Conservation (phyloP, 2,888 invertebrate genomes). For the Zonitis immaculata region DNA sequence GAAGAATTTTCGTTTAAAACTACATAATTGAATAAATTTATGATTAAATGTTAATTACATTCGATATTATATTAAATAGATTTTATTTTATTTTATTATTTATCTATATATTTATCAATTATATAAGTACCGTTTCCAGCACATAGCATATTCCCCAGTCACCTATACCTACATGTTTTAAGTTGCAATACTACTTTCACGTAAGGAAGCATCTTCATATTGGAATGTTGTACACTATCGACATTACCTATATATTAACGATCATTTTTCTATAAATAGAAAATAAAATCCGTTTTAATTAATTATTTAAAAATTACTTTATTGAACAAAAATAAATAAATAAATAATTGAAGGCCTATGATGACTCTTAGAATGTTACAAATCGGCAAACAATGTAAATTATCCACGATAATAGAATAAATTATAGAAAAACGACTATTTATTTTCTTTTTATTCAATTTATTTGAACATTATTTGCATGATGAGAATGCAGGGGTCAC, state of each 20-base stretch:
- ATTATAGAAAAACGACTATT: not conserved
- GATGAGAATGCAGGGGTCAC: not conserved
- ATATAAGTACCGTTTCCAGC: constrained; percentile 28
- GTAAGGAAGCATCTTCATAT: constrained; percentile 43
- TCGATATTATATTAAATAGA: constrained; percentile 14
- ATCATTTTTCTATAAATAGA: constrained; percentile 19
- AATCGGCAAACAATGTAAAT: not conserved
- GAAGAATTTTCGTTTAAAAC: not conserved
- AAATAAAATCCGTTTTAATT: no score
- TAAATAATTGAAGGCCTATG: not conserved
- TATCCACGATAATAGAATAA: not conserved
- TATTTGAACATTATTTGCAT: not conserved
- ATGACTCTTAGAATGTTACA: not conserved
- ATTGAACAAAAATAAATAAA: not conserved
- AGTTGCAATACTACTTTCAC: constrained; percentile 47
- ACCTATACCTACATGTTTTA: constrained; percentile 38
- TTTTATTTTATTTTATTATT: no score
- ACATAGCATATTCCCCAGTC: constrained; percentile 29
- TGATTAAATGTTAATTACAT: constrained; percentile 19
- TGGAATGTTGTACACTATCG: constrained; percentile 39
- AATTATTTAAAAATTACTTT: no score
- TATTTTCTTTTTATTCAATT: no score
- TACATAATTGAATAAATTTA: not conserved
- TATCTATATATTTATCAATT: constrained; percentile 29
- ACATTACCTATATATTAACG: constrained; percentile 7